A percentile compares a stretch with the other conserved stretches of the same genome.
phyloP scores from a whole-genome alignment of 2,113 vertebrate genomes.

The Brachyhypopomus gauderio region DNA sequence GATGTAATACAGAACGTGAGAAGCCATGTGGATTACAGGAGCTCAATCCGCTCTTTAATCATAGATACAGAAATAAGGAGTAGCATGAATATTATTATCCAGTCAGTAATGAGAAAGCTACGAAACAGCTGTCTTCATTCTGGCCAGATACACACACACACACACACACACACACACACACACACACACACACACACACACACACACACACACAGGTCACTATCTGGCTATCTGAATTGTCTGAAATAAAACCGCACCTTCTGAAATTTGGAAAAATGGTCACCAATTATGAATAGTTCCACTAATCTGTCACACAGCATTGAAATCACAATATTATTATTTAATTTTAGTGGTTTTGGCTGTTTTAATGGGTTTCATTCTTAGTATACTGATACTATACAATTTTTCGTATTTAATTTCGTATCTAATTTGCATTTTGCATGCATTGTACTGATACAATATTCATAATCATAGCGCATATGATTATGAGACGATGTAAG shows the following conservation, averaged over 20 bases:
- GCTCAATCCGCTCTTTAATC: constrained; percentile 42
- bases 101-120: constrained; percentile 42
- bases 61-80: constrained; percentile 30
- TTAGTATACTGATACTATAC: too few species aligned
- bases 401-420: too few species aligned
- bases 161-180: constrained; percentile 29
- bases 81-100: constrained; percentile 29
- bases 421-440: too few species aligned
- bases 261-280: background rate
- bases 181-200: constrained; percentile 29
- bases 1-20: constrained; percentile 2
- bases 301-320: background rate
- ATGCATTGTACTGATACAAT: too few species aligned
- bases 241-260: background rate
- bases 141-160: constrained; percentile 15
- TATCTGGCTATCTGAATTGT: background rate
- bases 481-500: too few species aligned
- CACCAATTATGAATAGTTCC: background rate
- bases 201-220: background rate
- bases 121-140: constrained; percentile 45
- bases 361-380: background rate
- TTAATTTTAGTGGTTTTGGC: background rate
- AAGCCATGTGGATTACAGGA: constrained; percentile 33
- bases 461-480: too few species aligned
- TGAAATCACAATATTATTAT: background rate